Percentiles rank a stretch among this genome's conserved stretches.
These are phyloP conservation scores for Mongoloraphidia duomilia DNA, from an alignment of 2,888 invertebrate species.

Conservation along the genomic window DNA sequence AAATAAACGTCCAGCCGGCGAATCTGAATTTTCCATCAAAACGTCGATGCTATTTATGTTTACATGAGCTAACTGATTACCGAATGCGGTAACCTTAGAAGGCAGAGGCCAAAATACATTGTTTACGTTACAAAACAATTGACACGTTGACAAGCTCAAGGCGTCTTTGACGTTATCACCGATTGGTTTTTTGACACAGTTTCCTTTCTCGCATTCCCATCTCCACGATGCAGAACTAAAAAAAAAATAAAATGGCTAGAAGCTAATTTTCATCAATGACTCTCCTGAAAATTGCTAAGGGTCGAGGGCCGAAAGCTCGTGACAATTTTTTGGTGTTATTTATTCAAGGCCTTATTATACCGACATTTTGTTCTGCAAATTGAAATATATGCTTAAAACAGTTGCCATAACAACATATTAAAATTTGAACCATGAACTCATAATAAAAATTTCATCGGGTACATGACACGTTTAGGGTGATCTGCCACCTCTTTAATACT, in stretches of 20 bases:
- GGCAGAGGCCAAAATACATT: conserved; percentile 52
- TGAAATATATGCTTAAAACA: no score
- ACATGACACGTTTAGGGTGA: no score
- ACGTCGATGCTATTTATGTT: conserved; percentile 38
- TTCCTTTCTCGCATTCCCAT: conserved; percentile 39
- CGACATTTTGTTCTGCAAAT: no score
- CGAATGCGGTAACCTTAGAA: conserved; percentile 40
- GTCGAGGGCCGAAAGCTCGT: no score
- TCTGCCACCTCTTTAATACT: no score
- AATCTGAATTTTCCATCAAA: conserved; percentile 24
- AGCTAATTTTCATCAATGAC: no score
- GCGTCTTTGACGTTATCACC: conserved; percentile 21
- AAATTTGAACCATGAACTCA: no score
- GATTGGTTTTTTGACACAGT: conserved; percentile 33
- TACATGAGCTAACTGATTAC: conserved; percentile 35
- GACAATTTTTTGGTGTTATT: no score
- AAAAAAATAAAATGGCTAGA: neutral
- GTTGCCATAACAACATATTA: no score
- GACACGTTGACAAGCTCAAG: conserved; percentile 44
- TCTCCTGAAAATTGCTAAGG: no score
- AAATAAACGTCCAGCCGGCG: conserved; percentile 19
- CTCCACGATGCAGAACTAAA: conserved; percentile 28
- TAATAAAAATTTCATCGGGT: no score
- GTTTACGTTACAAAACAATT: conserved; percentile 43
- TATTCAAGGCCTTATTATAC: no score